Evolutionary conservation across 2,113 vertebrate genomes (phyloP), one percentile per base, ranked within the genome.

Genomic region (Pedionomus torquatus): DNA sequence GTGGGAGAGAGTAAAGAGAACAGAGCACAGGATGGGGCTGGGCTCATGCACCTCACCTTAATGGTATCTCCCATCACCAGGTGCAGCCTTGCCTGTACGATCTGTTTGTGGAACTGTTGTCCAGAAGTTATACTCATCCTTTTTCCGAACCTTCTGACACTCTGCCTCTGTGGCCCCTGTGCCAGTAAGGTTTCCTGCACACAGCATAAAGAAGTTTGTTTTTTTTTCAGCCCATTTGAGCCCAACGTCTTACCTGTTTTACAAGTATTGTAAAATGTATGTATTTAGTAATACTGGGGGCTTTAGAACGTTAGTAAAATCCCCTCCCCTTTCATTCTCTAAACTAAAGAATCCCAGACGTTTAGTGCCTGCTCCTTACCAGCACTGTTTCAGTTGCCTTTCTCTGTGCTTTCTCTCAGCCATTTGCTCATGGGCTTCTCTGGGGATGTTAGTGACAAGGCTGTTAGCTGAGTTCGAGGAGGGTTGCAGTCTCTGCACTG

Each of bases 21-120:
- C 18, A 13, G 44, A 33, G 37, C 37, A 68, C 0, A 1, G 41
- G 14, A 23, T 0, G 0, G 57, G 49, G 54, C 61, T 68, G 54
- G 33, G 70, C 13, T 49, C 26, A 16, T 2, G 6, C 0, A 5
- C 33, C 48, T 49, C 57, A 28, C 43, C 57, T 64, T 31, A 33
- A 19, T 3, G 3, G 19, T 52, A 60, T 39, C 46, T 74, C n/a
- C 51, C 31, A 11, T 58, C 6, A 28, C 33, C 33, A 30, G 24
- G 15, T 17, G 13, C 58, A 39, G 12, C 58, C 24, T 24, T 46
- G 16, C 60, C 52, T 39, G 37, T 43, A 11, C 7, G 12, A 25
- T 8, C 41, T 61, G 24, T 10, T 80, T 31, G 46, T 20, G 5
- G 20, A 66, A 33, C 51, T 19, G 21, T 15, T 71, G 35, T 28